These are phyloP conservation scores for Andrena dorsata DNA, from an alignment of 2,888 invertebrate species.

Conservation along the genomic window DNA sequence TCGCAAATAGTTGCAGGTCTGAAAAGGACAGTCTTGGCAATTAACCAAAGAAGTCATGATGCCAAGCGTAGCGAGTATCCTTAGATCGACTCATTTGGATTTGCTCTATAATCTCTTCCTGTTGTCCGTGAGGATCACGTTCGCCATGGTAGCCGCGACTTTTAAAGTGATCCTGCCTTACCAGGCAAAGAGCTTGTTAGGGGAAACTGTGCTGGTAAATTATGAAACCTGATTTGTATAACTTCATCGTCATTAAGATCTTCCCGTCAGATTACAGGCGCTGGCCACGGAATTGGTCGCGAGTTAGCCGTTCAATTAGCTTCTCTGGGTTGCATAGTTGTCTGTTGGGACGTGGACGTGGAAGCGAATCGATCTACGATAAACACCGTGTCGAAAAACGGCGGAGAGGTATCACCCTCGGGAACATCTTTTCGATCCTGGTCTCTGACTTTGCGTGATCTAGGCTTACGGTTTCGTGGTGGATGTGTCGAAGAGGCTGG, in stretches of 20 bases:
- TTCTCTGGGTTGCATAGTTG: slow-evolving; percentile 76
- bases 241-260: not conserved
- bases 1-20: no score
- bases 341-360: slow-evolving; percentile 79
- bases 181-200: slow-evolving; percentile 83
- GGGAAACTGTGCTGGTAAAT: slow-evolving; percentile 85
- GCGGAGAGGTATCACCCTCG: slow-evolving; percentile 73
- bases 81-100: slow-evolving; percentile 35
- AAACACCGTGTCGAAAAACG: slow-evolving; percentile 72
- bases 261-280: slow-evolving; percentile 77
- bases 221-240: not conserved
- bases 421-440: not conserved
- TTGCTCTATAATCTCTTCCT: slow-evolving; percentile 71
- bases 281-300: slow-evolving; percentile 80
- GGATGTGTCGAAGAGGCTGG: slow-evolving; percentile 77
- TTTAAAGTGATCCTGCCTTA: slow-evolving; percentile 83
- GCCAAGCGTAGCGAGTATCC: slow-evolving; percentile 12
- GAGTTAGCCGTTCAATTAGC: slow-evolving; percentile 79
- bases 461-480: slow-evolving; percentile 79
- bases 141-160: slow-evolving; percentile 77
- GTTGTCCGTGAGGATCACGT: slow-evolving; percentile 72
- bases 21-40: no score
- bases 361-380: slow-evolving; percentile 76
- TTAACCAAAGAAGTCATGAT: not conserved
- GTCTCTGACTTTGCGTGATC: not conserved